Conservation (phyloP, 1,140 invertebrate species). For the Pteromalus puparum region DNA sequence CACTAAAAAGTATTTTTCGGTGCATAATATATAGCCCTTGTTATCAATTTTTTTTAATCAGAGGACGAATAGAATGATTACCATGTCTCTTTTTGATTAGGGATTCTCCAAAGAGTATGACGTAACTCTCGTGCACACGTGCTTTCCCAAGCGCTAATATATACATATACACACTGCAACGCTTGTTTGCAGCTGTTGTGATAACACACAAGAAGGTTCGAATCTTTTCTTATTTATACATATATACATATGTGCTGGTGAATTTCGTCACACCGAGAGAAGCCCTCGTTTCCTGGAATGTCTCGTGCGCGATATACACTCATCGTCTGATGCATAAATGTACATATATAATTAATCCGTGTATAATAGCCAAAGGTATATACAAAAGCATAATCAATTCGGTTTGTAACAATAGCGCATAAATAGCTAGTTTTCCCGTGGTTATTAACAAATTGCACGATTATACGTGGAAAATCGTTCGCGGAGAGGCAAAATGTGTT, state of each 20-base stretch:
- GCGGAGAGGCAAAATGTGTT: no score
- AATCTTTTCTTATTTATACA: neutral
- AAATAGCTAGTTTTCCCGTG: no score
- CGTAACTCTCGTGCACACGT: neutral
- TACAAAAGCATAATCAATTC: no score
- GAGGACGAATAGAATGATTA: no score
- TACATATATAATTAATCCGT: neutral
- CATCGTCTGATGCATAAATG: neutral
- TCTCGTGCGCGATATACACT: neutral
- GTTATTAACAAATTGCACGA: no score
- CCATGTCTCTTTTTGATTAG: no score
- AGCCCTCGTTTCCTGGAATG: neutral
- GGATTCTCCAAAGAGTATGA: neutral
- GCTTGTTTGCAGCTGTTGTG: neutral
- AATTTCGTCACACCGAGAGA: neutral
- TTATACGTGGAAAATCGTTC: no score
- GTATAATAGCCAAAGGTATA: no score
- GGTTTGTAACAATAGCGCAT: no score
- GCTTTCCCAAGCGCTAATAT: neutral
- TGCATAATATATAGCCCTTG: no score
- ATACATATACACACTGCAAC: neutral
- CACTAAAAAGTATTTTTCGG: no score
- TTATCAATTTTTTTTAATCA: no score
- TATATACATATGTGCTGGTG: neutral
- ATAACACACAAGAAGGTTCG: neutral